Percentiles rank a stretch among this genome's conserved stretches.
These are phyloP conservation scores for Metallyticus violacea DNA, from an alignment of 2,888 invertebrate species.

Conservation along the genomic window DNA sequence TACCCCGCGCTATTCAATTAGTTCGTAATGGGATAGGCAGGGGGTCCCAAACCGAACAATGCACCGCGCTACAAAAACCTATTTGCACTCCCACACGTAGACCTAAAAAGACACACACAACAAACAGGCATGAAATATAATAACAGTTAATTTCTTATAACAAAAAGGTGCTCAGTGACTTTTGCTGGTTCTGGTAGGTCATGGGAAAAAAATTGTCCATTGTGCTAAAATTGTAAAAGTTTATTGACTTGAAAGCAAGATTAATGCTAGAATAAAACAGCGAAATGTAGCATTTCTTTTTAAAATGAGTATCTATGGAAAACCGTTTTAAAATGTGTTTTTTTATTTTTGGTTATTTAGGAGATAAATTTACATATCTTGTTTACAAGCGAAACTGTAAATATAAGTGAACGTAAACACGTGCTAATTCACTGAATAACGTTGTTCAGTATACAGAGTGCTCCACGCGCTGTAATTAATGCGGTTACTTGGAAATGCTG, in stretches of 20 bases:
- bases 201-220: no score
- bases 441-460: no score
- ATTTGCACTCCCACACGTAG: slow-evolving; percentile 1
- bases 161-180: neutral
- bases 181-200: neutral
- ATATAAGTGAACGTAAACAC: no score
- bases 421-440: no score
- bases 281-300: no score
- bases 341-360: no score
- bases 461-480: no score
- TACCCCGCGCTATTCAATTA: slow-evolving; percentile 22
- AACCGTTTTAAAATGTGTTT: no score
- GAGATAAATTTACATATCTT: no score
- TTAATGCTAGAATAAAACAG: neutral
- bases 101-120: neutral
- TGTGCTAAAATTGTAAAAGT: neutral
- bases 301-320: no score
- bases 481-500: no score
- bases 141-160: neutral
- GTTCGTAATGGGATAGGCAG: slow-evolving; percentile 11
- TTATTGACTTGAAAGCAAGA: neutral
- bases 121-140: slow-evolving; percentile 11
- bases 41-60: slow-evolving; percentile 7
- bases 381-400: no score
- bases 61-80: neutral